Base-by-base conservation (phyloP, 1,140 invertebrate genomes). In the Parasteatoda tepidariorum region DNA sequence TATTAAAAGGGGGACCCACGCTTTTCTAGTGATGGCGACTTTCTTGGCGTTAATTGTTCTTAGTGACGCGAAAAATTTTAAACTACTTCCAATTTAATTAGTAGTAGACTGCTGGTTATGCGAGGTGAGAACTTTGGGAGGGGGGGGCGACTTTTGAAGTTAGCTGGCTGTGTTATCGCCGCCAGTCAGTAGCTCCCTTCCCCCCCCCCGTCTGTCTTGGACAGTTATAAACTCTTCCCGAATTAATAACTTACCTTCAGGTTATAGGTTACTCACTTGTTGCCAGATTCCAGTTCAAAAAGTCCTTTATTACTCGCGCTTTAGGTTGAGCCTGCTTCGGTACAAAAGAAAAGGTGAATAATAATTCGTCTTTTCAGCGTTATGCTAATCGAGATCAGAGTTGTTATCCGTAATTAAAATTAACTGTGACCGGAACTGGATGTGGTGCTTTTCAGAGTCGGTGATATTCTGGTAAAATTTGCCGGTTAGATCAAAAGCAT, bases 21-120 rank as follows among this genome's bases (percentile, higher is more conserved):
- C 74, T 34, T 76, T 38, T 64, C 64, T 57, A n/a, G n/a, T n/a
- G n/a, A n/a, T n/a, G n/a, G n/a, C 48, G 61, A 66, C 74, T 48
- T 48, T 79, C 31, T 48, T 54, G 74, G 64, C 76, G 76, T 79
- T 79, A 79, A 79, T 79, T 79, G 76, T 79, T 79, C 76, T 28
- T 64, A 79, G 76, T 79, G 76, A 64, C 76, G 76, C 76, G 76
- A 79, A 79, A 79, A 79, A 79, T 79, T 79, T 79, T 79, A 79
- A 79, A 79, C 76, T 79, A 79, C 76, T 68, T 68, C 64, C 76
- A 64, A 79, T 68, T 79, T 79, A 79, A 79, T 79, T 79, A 79
- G 76, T 79, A 33, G 76, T 59, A 33, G 61, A 28, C n/a, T 55
- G 26, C 31, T 26, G 33, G 55, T 15, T n/a, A 15, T 18, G 38